Percentiles rank a stretch among this genome's conserved stretches.
phyloP scores from a whole-genome alignment of 2,113 vertebrate genomes.

The Tragulus kanchil region DNA sequence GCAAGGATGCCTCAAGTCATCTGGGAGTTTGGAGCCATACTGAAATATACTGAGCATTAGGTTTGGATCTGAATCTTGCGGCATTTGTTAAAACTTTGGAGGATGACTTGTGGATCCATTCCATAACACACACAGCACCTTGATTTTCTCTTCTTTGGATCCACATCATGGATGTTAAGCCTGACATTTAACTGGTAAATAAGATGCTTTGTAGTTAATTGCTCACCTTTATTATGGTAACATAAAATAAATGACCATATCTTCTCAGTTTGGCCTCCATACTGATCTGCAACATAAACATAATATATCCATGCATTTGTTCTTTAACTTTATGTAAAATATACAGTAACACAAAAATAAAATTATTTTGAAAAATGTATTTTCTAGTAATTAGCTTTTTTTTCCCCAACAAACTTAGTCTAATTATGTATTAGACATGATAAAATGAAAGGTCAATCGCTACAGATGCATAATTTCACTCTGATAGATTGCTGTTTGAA shows the following conservation, averaged over 20 bases:
- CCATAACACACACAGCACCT: not conserved
- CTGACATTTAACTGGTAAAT: not conserved
- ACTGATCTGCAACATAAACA: conserved; percentile 44
- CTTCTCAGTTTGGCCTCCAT: conserved; percentile 58
- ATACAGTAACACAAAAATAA: conserved; percentile 80
- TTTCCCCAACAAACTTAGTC: conserved; percentile 87
- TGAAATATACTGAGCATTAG: not conserved
- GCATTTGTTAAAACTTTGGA: not conserved
- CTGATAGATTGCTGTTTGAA: conserved; percentile 90
- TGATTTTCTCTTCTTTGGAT: not conserved
- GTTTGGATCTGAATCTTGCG: not conserved
- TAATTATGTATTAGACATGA: conserved; percentile 89
- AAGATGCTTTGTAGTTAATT: not conserved
- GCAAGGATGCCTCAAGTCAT: not conserved
- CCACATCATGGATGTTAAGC: not conserved
- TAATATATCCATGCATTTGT: conserved; percentile 55
- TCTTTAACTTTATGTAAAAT: conserved; percentile 77
- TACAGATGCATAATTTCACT: conserved; percentile 91
- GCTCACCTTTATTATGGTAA: not conserved
- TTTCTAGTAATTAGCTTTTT: conserved; percentile 89
- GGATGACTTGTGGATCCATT: not conserved
- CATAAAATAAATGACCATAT: conserved; percentile 63
- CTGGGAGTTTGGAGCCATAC: not conserved
- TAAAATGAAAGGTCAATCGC: conserved; percentile 90
- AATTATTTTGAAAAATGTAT: conserved; percentile 87